A percentile compares a stretch with the other conserved stretches of the same genome.
Conservation (phyloP, 2,888 invertebrate species). For the Azorinus chamasolen region DNA sequence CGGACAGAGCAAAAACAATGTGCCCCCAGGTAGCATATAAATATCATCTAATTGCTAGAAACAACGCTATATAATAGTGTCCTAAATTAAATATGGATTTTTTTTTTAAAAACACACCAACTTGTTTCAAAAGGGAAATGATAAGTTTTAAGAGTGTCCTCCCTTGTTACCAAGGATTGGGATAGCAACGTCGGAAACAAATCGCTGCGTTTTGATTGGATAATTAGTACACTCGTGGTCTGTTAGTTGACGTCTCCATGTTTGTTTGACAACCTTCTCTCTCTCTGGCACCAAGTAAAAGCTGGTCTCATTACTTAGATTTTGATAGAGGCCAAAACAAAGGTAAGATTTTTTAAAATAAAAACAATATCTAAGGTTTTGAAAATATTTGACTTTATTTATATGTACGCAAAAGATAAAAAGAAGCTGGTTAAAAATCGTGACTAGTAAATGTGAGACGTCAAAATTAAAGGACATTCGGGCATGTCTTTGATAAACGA, state of each 20-base stretch:
- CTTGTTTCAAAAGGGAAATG: too few species aligned
- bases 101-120: too few species aligned
- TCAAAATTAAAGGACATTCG: neutral
- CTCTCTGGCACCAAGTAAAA: constrained; percentile 22
- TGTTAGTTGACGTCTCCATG: constrained; percentile 68
- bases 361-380: neutral
- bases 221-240: constrained; percentile 55
- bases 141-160: constrained; percentile 31
- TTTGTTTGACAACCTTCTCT: constrained; percentile 73
- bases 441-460: neutral
- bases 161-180: constrained; percentile 68
- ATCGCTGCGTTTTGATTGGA: constrained; percentile 42
- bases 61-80: too few species aligned
- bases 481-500: too few species aligned
- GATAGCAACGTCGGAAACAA: constrained; percentile 67
- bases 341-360: constrained; percentile 41
- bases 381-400: too few species aligned
- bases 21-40: too few species aligned
- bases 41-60: too few species aligned
- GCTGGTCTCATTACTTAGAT: constrained; percentile 19
- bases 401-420: too few species aligned
- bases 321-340: constrained; percentile 7
- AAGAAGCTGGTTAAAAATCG: too few species aligned
- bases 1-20: too few species aligned
- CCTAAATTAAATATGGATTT: too few species aligned